phyloP scores from a whole-genome alignment of 1,140 invertebrate genomes.

The Drosophila truncata region DNA sequence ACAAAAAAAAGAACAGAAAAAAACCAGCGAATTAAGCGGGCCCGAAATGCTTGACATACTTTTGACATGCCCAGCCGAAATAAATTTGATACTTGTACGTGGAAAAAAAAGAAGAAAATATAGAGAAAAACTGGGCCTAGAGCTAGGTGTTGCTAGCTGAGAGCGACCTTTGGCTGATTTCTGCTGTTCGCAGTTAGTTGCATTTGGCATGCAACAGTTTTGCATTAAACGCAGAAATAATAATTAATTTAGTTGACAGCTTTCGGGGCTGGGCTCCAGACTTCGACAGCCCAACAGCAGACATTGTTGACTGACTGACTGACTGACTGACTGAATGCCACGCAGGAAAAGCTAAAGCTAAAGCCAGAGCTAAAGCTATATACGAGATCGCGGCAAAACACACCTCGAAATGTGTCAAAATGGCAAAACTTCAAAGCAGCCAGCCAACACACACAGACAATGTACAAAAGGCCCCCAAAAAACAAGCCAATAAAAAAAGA shows the following conservation, averaged over 20 bases:
- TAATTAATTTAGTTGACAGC: constrained; percentile 85
- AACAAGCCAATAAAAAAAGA: constrained; percentile 62
- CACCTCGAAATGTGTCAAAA: constrained; percentile 84
- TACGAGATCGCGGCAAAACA: constrained; percentile 72
- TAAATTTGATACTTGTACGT: constrained; percentile 35
- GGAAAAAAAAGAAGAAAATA: constrained; percentile 11
- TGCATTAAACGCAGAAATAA: constrained; percentile 80
- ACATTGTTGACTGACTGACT: constrained; percentile 32
- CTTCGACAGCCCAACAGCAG: constrained; percentile 49
- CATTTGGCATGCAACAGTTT: constrained; percentile 76
- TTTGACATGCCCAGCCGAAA: constrained; percentile 57
- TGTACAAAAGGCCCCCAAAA: constrained; percentile 63
- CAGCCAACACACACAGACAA: constrained; percentile 51
- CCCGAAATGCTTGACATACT: constrained; percentile 81
- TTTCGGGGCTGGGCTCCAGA: constrained; percentile 73
- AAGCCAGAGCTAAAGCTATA: constrained; percentile 17
- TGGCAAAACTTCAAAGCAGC: constrained; percentile 67
- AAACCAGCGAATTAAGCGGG: constrained; percentile 74
- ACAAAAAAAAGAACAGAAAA: constrained; percentile 11
- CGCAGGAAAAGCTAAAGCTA: constrained; percentile 71
- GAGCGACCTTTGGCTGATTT: constrained; percentile 61
- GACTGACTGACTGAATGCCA: constrained; percentile 67
- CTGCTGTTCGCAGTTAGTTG: constrained; percentile 25
- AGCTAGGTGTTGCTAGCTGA: constrained; percentile 65
- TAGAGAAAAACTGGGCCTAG: constrained; percentile 54